These are phyloP conservation scores for Pachyramphus minor DNA, from an alignment of 2,113 vertebrate species.

Conservation along the genomic window DNA sequence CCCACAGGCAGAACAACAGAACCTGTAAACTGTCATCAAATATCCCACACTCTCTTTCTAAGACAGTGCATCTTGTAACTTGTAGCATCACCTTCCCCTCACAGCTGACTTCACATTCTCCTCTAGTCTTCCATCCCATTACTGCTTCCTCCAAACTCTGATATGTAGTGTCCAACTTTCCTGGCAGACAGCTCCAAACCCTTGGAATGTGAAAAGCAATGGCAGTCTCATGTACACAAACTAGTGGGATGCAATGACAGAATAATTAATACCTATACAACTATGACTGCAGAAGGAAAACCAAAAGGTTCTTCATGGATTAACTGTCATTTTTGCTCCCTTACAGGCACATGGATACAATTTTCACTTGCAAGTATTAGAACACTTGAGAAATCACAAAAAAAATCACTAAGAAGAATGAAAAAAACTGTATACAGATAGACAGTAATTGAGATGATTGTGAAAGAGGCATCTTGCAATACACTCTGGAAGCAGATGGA, in stretches of 20 bases:
- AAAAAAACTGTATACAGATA: not conserved
- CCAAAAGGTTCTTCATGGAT: not conserved
- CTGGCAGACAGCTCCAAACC: not conserved
- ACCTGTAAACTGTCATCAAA: not conserved
- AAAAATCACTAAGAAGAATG: not conserved
- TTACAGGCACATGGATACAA: not conserved
- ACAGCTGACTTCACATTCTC: not conserved
- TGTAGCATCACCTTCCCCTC: not conserved
- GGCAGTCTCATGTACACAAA: not conserved
- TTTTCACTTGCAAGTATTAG: not conserved
- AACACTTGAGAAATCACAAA: not conserved
- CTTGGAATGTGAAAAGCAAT: not conserved
- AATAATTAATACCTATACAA: not conserved
- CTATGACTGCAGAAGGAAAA: not conserved
- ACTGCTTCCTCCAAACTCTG: not conserved
- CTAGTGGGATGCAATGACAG: not conserved
- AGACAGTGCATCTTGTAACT: not conserved
- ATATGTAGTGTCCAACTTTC: fast-evolving
- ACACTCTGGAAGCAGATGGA: not conserved
- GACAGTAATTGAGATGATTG: not conserved
- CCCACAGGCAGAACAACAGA: not conserved
- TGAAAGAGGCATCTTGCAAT: not conserved
- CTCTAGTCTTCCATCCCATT: not conserved
- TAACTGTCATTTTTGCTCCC: not conserved
- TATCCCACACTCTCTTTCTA: not conserved